Percentiles rank a stretch among this genome's conserved stretches.
These are phyloP conservation scores for Hirtodrosophila histrioides DNA, from an alignment of 2,888 invertebrate genomes.

Conservation along the genomic window DNA sequence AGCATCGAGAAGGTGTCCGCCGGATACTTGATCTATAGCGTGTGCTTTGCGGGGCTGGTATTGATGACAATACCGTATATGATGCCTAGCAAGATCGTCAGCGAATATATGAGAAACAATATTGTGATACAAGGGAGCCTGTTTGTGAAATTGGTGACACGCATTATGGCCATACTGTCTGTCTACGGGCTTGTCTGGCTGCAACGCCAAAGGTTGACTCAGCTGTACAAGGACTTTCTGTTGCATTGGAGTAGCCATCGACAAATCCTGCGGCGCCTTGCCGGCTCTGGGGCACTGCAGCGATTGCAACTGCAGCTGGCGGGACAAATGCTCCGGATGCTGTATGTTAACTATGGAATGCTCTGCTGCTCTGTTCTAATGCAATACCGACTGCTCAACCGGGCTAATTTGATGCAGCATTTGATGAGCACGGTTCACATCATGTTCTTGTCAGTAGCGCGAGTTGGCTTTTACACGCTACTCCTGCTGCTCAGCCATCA, in stretches of 20 bases:
- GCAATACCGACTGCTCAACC: conserved; percentile 35
- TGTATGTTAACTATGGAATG: conserved; percentile 34
- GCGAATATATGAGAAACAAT: conserved; percentile 47
- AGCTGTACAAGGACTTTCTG: conserved; percentile 40
- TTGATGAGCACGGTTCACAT: neutral
- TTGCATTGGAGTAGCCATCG: conserved; percentile 25
- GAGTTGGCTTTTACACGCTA: conserved; percentile 29
- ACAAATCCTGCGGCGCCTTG: conserved; percentile 10
- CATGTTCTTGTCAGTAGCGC: conserved; percentile 21
- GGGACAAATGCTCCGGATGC: conserved; percentile 4
- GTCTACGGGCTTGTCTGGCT: conserved; percentile 53
- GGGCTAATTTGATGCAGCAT: neutral
- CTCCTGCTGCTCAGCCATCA: conserved; percentile 59
- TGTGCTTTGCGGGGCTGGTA: conserved; percentile 11
- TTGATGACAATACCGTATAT: conserved; percentile 27
- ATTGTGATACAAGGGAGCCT: conserved; percentile 46
- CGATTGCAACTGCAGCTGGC: conserved; percentile 40
- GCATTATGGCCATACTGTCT: conserved; percentile 8
- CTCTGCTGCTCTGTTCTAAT: conserved; percentile 20
- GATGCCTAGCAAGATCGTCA: conserved; percentile 3
- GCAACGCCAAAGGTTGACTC: conserved; percentile 30
- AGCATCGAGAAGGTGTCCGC: conserved; percentile 24
- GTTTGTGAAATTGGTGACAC: conserved; percentile 1
- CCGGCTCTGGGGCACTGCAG: conserved; percentile 14
- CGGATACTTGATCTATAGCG: conserved; percentile 52